Percentiles rank a stretch among this genome's conserved stretches.
Evolutionary conservation across 1,140 invertebrate species (phyloP).

Genomic region (Gonatopus flavifemur): DNA sequence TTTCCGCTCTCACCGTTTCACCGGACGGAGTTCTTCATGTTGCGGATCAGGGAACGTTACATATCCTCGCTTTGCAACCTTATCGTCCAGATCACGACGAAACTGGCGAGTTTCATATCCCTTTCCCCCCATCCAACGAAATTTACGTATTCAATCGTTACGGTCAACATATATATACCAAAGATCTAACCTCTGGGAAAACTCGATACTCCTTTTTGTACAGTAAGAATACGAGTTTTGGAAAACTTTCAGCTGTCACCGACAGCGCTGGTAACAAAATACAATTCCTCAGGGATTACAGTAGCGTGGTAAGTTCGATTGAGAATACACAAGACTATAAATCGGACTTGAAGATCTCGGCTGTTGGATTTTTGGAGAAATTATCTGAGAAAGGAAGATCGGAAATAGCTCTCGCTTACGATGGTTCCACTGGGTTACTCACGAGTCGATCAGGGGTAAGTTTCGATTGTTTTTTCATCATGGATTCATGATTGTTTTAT

Average conservation of each 20-base stretch:
- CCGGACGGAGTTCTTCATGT: conserved; percentile 93
- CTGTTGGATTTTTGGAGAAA: conserved; percentile 81
- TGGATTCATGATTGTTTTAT: background rate
- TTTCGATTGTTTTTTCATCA: conserved; percentile 17
- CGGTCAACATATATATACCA: conserved; percentile 92
- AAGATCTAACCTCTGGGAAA: conserved; percentile 89
- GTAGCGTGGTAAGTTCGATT: conserved; percentile 86
- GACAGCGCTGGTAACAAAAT: conserved; percentile 93
- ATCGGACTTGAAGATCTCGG: conserved; percentile 84
- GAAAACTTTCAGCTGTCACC: conserved; percentile 88
- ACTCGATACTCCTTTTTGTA: conserved; percentile 93
- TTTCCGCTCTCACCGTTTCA: conserved; percentile 89
- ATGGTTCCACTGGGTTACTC: conserved; percentile 76
- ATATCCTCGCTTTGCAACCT: conserved; percentile 87
- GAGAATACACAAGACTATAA: conserved; percentile 93
- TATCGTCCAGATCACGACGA: conserved; percentile 87
- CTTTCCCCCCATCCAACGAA: conserved; percentile 87
- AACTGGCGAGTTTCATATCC: conserved; percentile 90
- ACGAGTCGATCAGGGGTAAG: conserved; percentile 76
- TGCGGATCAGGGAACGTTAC: conserved; percentile 88
- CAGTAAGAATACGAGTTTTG: conserved; percentile 94
- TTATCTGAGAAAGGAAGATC: conserved; percentile 78
- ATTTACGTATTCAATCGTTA: conserved; percentile 93
- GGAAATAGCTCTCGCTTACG: conserved; percentile 83
- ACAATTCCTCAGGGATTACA: conserved; percentile 87